Conservation (phyloP, 2,888 invertebrate species). For the Napeogenes sylphis region DNA sequence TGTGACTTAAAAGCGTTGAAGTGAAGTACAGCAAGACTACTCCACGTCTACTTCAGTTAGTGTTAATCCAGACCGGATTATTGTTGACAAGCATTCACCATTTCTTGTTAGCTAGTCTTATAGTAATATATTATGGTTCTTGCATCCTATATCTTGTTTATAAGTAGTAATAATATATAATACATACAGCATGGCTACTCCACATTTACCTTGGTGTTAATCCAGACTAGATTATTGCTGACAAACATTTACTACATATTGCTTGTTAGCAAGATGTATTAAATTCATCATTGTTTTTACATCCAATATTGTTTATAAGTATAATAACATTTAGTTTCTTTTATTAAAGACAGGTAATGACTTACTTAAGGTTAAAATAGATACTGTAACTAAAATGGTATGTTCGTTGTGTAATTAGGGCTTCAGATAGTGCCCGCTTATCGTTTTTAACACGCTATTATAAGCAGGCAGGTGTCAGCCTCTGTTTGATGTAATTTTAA, state of each 20-base stretch:
- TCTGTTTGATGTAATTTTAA: neutral
- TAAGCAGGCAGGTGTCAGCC: neutral
- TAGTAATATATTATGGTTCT: too few relatives aligned
- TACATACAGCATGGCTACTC: too few relatives aligned
- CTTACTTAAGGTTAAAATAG: neutral
- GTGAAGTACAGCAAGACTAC: conserved; percentile 15
- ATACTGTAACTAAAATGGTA: neutral
- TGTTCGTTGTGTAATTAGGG: neutral
- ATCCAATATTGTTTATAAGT: too few relatives aligned
- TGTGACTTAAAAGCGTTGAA: conserved; percentile 22
- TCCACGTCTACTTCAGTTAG: neutral
- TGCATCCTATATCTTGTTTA: too few relatives aligned
- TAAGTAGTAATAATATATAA: too few relatives aligned
- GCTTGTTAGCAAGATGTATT: too few relatives aligned
- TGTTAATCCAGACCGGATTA: neutral
- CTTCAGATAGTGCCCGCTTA: neutral
- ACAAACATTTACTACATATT: too few relatives aligned
- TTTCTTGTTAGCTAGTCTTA: too few relatives aligned
- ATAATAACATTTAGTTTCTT: too few relatives aligned
- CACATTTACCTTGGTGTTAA: too few relatives aligned
- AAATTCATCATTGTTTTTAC: too few relatives aligned
- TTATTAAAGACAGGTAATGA: neutral
- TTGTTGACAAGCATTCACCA: neutral
- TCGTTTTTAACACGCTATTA: conserved; percentile 5
- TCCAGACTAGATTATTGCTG: too few relatives aligned